Evolutionary conservation across 1,140 invertebrate species (phyloP).

Genomic region (Chrysopa pallens): DNA sequence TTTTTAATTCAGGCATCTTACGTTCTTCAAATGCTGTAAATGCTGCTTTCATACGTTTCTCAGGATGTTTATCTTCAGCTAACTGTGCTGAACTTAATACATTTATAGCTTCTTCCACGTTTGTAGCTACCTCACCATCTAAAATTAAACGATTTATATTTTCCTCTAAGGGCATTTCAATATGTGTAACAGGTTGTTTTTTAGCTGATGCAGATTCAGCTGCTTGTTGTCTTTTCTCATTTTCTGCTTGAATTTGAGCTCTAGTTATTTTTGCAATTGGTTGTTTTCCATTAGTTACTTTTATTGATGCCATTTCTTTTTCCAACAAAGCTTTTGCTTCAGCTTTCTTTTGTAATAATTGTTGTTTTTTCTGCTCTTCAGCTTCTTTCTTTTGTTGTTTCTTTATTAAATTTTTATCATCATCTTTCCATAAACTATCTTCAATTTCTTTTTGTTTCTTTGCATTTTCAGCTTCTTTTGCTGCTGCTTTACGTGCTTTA

Average conservation of each 20-base stretch:
- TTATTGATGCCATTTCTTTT: constrained; percentile 63
- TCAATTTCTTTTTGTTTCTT: constrained; percentile 58
- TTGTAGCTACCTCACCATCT: constrained; percentile 74
- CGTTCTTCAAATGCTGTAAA: constrained; percentile 77
- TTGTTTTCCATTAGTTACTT: constrained; percentile 37
- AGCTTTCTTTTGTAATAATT: constrained; percentile 76
- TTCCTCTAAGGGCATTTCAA: constrained; percentile 58
- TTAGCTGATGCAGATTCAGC: constrained; percentile 25
- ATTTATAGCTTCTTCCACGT: constrained; percentile 76
- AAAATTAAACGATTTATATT: constrained; percentile 78
- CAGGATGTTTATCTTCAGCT: constrained; percentile 70
- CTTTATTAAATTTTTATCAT: constrained; percentile 75
- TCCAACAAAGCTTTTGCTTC: constrained; percentile 71
- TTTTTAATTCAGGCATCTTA: constrained; percentile 72
- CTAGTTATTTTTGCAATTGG: constrained; percentile 63
- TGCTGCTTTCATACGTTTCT: constrained; percentile 86
- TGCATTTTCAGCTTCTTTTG: constrained; percentile 47
- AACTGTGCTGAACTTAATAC: constrained; percentile 56
- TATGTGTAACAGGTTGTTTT: constrained; percentile 18
- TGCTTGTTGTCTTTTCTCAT: constrained; percentile 35
- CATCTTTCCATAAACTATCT: constrained; percentile 82
- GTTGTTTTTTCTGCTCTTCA: constrained; percentile 68
- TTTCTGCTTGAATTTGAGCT: constrained; percentile 55
- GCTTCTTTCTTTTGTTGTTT: constrained; percentile 92
- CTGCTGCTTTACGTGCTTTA: constrained; percentile 61